These are phyloP conservation scores for Zaprionus ornatus DNA, from an alignment of 1,140 invertebrate genomes.

Conservation along the genomic window DNA sequence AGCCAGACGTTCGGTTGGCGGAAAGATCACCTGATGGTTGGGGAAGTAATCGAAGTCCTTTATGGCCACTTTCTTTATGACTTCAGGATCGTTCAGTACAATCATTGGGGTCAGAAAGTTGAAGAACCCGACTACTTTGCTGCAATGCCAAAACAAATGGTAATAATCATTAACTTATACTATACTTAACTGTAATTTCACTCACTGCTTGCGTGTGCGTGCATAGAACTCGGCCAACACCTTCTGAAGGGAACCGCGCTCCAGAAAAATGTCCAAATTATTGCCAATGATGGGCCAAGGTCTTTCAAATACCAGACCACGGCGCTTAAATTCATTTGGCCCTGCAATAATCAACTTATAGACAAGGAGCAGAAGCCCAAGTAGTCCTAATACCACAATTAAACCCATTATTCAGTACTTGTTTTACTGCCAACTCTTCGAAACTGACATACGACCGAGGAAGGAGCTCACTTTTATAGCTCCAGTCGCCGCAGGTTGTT, in stretches of 20 bases:
- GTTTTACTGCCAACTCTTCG: background rate
- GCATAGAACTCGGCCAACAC: conserved; percentile 52
- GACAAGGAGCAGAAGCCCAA: background rate
- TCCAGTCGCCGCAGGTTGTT: background rate
- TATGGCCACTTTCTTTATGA: conserved; percentile 86
- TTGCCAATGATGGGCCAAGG: conserved; percentile 82
- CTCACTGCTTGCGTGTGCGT: conserved; percentile 65
- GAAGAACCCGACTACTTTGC: conserved; percentile 84
- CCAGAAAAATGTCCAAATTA: conserved; percentile 53
- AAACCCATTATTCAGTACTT: conserved; percentile 15
- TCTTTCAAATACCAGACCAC: conserved; percentile 72
- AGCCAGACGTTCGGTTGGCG: conserved; percentile 85
- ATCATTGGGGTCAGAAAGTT: conserved; percentile 85
- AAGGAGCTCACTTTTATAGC: background rate
- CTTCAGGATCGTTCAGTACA: conserved; percentile 86
- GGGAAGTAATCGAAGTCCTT: conserved; percentile 88
- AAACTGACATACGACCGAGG: background rate
- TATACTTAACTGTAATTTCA: background rate
- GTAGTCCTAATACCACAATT: conserved; percentile 8
- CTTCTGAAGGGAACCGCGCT: conserved; percentile 59
- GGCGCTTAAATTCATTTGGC: conserved; percentile 72
- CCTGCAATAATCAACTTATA: conserved; percentile 49
- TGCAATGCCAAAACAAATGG: conserved; percentile 28
- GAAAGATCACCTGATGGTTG: conserved; percentile 85
- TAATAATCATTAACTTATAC: background rate